Evolutionary conservation across 2,113 vertebrate genomes (phyloP).

Genomic region (Trachemys scripta): DNA sequence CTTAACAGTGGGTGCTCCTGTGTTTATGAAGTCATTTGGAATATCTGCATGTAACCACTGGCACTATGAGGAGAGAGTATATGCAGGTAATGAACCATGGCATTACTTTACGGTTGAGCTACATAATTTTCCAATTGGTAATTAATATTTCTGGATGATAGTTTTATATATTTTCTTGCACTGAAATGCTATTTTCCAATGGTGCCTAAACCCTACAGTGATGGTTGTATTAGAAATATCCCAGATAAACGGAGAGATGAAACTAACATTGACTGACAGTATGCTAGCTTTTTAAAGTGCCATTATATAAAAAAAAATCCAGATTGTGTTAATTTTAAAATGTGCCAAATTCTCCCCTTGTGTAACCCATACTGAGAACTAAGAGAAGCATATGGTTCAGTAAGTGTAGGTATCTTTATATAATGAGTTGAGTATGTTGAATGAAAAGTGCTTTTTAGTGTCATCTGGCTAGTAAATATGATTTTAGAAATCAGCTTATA

Average conservation of each 20-base stretch:
- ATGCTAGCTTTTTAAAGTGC: not conserved
- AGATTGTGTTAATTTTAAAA: not conserved
- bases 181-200: not conserved
- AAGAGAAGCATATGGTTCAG: not conserved
- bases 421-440: not conserved
- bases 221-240: not conserved
- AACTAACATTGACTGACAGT: not conserved
- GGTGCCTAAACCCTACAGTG: not conserved
- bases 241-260: not conserved
- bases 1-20: conserved; percentile 74
- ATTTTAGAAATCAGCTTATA: not conserved
- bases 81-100: conserved; percentile 72
- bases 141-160: conserved; percentile 69
- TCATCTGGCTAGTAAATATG: not conserved
- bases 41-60: conserved; percentile 70
- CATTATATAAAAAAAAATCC: not conserved
- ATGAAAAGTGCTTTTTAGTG: not conserved
- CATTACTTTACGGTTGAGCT: conserved; percentile 50
- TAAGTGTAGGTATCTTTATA: not conserved
- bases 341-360: not conserved
- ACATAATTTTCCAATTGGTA: conserved; percentile 64
- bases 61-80: conserved; percentile 44
- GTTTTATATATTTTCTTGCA: conserved; percentile 20
- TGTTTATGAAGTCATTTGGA: conserved; percentile 80
- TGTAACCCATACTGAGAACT: not conserved